Base-by-base conservation (phyloP, 2,113 vertebrate genomes). In the Ovis canadensis region DNA sequence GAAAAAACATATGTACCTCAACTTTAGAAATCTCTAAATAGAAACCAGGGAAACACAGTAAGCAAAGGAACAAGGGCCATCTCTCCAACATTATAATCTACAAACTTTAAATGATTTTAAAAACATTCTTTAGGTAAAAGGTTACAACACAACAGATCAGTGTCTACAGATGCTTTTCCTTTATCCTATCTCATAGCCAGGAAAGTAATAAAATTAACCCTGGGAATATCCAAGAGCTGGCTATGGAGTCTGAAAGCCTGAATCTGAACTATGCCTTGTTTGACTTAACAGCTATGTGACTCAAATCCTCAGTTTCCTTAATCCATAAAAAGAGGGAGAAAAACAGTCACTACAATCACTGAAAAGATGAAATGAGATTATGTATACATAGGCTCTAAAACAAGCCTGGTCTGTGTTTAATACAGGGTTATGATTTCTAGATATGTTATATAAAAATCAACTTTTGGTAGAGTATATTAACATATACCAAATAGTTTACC, bases 221-320 rank as follows among this genome's bases (percentile, higher is more conserved):
- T 89, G 82, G 62, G 19, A 93, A 89, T 82, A 92, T 43, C 45
- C 8, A 89, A 94, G 50, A 84, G 33, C 64, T 86, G 86, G 45
- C 13, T 87, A 67, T 62, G 23, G 88, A 67, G 23, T 87, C 50
- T 50, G 62, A 88, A 91, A 9, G 31, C 45, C 43, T 87, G 21
- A 81, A 45, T 90, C 36, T 74, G 36, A 89, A 43, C 45, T 60
- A 78, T 21, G 6, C 67, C 88, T 78, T 94, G 48, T n/a, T 23
- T 60, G 10, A 88, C 59, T 91, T 77, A 92, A 62, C 19, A 90
- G 43, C 50, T 94, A 40, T 27, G 60, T 90, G 52, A 85, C 71
- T 96, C 85, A 89, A 81, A 85, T 59, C 40, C 77, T 93, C 48
- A 77, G n/a, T 93, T 97, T 93, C 83, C 57, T 91, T 94, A 95